Conservation (phyloP, 2,888 invertebrate genomes). For the Mesopsocus fuscifrons region DNA sequence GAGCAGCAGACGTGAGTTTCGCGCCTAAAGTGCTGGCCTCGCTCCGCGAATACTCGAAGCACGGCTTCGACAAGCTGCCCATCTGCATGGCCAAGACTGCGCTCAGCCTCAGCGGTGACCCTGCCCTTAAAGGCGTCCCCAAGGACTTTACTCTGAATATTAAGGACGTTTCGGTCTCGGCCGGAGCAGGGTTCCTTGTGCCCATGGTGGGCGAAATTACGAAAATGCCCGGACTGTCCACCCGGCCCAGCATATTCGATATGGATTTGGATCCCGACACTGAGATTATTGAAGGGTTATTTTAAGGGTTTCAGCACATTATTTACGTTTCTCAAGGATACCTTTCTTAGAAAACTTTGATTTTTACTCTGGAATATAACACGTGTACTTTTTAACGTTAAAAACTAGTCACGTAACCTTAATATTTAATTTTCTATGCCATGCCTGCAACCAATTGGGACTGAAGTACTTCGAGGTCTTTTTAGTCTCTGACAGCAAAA, state of each 20-base stretch:
- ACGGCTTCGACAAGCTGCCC: constrained; percentile 68
- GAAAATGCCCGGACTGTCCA: constrained; percentile 92
- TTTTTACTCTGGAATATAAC: too few relatives aligned
- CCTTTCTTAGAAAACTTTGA: too few relatives aligned
- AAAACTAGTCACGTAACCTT: too few relatives aligned
- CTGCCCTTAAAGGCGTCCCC: constrained; percentile 81
- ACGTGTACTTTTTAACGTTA: too few relatives aligned
- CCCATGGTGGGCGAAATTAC: constrained; percentile 85
- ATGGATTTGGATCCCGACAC: constrained; percentile 79
- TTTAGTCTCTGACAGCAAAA: too few relatives aligned
- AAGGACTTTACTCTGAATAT: constrained; percentile 73
- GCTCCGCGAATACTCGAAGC: constrained; percentile 46
- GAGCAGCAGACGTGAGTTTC: constrained; percentile 72
- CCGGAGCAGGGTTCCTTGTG: constrained; percentile 90
- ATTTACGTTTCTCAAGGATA: too few relatives aligned
- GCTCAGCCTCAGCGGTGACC: constrained; percentile 79
- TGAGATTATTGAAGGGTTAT: constrained; percentile 84
- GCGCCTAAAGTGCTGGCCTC: constrained; percentile 48
- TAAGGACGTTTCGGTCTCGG: constrained; percentile 71
- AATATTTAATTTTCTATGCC: too few relatives aligned
- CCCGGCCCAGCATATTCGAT: constrained; percentile 90
- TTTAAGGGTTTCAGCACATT: too few relatives aligned
- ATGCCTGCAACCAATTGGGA: too few relatives aligned
- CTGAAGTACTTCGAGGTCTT: too few relatives aligned
- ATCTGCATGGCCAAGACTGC: constrained; percentile 99